These are phyloP conservation scores for Trididemnum clinides DNA, from an alignment of 23 tunicate species.

Conservation along the genomic window DNA sequence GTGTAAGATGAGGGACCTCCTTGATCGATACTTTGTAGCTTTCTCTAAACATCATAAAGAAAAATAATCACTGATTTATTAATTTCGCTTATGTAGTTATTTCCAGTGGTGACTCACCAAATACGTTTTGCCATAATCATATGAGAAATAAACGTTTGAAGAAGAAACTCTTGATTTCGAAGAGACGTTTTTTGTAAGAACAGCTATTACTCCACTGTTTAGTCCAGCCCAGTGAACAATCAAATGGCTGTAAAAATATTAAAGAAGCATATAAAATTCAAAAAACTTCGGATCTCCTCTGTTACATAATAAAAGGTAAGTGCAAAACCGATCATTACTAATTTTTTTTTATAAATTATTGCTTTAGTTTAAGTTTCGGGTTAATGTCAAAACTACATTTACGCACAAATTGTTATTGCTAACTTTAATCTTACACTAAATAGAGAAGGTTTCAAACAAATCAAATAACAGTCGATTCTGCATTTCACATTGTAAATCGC, in stretches of 20 bases:
- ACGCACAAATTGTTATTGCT: background rate
- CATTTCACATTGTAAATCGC: too few species aligned
- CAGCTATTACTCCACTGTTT: conserved; percentile 49
- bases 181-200: conserved; percentile 51
- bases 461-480: too few species aligned
- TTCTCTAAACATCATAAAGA: background rate
- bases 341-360: too few species aligned
- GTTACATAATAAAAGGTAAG: too few species aligned
- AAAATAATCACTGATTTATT: too few species aligned
- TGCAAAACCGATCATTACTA: too few species aligned
- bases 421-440: too few species aligned
- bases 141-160: conserved; percentile 80
- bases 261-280: too few species aligned
- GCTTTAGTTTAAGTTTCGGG: background rate
- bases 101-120: conserved; percentile 19
- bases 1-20: background rate
- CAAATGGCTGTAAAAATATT: conserved; percentile 55
- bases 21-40: background rate
- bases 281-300: too few species aligned
- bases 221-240: conserved; percentile 83
- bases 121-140: conserved; percentile 71
- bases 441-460: too few species aligned
- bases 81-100: background rate
- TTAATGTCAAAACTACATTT: background rate
- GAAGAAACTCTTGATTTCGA: conserved; percentile 15